Evolutionary conservation across 1,140 invertebrate species (phyloP).

Genomic region (Penaeus chinensis): DNA sequence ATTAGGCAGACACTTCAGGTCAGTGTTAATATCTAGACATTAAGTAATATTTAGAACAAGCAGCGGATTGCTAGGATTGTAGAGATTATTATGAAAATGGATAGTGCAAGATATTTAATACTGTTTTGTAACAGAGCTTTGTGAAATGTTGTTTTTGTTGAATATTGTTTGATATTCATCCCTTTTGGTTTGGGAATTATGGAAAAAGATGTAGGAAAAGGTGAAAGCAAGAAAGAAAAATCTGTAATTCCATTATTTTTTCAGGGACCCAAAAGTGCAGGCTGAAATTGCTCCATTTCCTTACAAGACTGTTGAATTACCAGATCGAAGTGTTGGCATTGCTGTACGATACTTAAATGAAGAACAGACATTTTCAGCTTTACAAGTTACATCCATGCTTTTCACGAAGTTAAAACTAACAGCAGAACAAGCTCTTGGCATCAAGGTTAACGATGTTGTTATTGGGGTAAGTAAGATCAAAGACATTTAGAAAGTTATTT

Average conservation of each 20-base stretch:
- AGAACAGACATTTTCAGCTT: conserved; percentile 87
- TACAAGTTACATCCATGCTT: conserved; percentile 96
- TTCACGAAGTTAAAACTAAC: conserved; percentile 96
- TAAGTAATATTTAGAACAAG: no score
- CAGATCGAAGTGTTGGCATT: conserved; percentile 63
- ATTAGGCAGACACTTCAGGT: conserved; percentile 75
- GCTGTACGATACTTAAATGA: conserved; percentile 89
- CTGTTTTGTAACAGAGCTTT: no score
- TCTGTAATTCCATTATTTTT: not conserved
- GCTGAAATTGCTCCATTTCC: conserved; percentile 37
- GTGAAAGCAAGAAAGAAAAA: no score
- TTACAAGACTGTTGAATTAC: conserved; percentile 50
- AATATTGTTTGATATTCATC: not conserved
- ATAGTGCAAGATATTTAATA: no score
- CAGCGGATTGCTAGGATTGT: no score
- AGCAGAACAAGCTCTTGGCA: conserved; percentile 86
- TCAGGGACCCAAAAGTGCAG: conserved; percentile 60
- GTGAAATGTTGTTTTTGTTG: no score
- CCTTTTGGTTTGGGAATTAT: no score
- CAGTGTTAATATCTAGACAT: not conserved
- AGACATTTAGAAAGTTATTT: not conserved
- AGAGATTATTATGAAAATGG: no score
- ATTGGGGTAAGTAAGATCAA: conserved; percentile 78
- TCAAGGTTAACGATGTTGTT: conserved; percentile 96
- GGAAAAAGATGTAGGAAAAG: no score